phyloP scores from a whole-genome alignment of 35 echinoderm and acorn worm species.

The Ptychodera flava region DNA sequence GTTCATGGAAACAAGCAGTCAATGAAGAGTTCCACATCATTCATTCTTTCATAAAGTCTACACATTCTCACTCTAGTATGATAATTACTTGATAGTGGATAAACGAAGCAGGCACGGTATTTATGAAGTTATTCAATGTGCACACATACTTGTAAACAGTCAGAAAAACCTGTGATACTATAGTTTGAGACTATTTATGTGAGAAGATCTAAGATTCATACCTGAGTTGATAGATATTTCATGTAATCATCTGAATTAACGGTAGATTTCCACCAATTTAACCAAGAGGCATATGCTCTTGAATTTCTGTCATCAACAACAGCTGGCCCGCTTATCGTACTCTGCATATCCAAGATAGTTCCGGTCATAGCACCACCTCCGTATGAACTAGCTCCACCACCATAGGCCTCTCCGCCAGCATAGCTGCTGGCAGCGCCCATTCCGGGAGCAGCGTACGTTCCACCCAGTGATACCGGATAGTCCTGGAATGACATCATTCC shows the following conservation, averaged over 20 bases:
- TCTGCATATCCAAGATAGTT: neutral
- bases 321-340: neutral
- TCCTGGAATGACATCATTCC: neutral
- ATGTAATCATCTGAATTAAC: constrained; percentile 85
- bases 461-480: neutral
- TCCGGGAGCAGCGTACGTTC: neutral
- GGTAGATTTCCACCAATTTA: constrained; percentile 91
- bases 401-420: neutral
- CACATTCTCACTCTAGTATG: neutral
- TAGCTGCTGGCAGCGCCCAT: neutral
- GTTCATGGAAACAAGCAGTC: too few relatives aligned
- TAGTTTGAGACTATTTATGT: too few relatives aligned
- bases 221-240: constrained; percentile 88
- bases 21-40: too few relatives aligned
- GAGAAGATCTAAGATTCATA: too few relatives aligned
- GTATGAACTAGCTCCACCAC: neutral
- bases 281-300: constrained; percentile 86
- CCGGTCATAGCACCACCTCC: neutral
- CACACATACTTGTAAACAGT: neutral
- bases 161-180: too few relatives aligned
- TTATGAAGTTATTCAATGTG: neutral
- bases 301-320: constrained; percentile 83
- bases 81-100: neutral
- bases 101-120: neutral
- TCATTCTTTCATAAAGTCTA: too few relatives aligned